Evolutionary conservation across 2,888 invertebrate species (phyloP).

Genomic region (Cetonia aurata): DNA sequence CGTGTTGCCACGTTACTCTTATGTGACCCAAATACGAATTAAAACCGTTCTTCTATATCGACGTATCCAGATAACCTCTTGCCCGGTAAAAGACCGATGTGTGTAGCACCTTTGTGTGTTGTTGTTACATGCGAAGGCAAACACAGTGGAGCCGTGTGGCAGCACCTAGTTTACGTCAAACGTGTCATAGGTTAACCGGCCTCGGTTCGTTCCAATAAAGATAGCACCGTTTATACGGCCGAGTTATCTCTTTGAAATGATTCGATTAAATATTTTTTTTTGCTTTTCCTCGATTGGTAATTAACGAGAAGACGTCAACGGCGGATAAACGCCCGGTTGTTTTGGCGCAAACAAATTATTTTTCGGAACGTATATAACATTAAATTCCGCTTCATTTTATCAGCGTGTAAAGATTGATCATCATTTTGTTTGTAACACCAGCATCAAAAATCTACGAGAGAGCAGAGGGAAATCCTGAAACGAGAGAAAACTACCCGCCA

Average conservation of each 20-base stretch:
- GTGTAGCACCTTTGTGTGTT: constrained; percentile 37
- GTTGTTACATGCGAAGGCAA: constrained; percentile 15
- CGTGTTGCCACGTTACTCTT: constrained; percentile 33
- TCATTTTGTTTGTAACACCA: too few relatives aligned
- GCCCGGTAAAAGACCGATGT: constrained; percentile 2
- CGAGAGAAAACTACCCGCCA: constrained; percentile 2
- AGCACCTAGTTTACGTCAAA: constrained; percentile 38
- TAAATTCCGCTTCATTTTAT: neutral
- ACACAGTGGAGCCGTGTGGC: constrained; percentile 17
- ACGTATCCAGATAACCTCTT: constrained; percentile 26
- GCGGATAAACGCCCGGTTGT: neutral
- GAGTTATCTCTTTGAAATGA: constrained; percentile 10
- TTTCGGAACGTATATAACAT: neutral
- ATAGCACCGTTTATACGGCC: constrained; percentile 21
- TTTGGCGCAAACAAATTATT: constrained; percentile 1
- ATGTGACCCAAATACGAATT: constrained; percentile 35
- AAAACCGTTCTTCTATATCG: constrained; percentile 30
- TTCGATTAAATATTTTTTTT: neutral
- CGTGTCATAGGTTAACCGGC: constrained; percentile 38
- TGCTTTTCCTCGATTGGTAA: constrained; percentile 2
- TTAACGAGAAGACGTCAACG: constrained; percentile 3
- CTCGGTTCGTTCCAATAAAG: constrained; percentile 26
- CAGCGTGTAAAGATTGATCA: too few relatives aligned
- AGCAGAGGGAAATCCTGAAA: too few relatives aligned
- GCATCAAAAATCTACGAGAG: too few relatives aligned